phyloP scores from a whole-genome alignment of 2,888 invertebrate species.

The Julus scandinavius region DNA sequence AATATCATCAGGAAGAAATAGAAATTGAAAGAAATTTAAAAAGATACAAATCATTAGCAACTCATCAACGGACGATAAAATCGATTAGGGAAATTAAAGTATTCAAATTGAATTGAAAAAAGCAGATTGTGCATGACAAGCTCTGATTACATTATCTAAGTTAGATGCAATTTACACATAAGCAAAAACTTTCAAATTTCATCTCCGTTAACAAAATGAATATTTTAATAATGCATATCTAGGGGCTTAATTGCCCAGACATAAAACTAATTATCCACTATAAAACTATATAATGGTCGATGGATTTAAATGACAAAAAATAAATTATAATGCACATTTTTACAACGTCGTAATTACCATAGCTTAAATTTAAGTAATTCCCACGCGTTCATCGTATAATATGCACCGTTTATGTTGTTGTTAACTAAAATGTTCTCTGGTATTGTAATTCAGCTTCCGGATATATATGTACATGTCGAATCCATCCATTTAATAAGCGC shows the following conservation, averaged over 20 bases:
- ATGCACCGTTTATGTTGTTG: background rate
- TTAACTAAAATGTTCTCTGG: background rate
- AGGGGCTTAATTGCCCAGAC: background rate
- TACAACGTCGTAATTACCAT: background rate
- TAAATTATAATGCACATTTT: background rate
- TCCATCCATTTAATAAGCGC: background rate
- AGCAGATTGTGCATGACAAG: background rate
- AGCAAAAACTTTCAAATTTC: background rate
- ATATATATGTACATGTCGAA: background rate
- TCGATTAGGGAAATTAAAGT: background rate
- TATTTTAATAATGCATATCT: background rate
- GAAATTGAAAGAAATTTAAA: background rate
- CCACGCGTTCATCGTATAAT: background rate
- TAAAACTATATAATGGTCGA: background rate
- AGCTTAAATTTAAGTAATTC: background rate
- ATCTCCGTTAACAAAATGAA: background rate
- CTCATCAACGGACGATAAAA: background rate
- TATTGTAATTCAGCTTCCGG: background rate
- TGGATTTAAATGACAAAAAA: constrained; percentile 3
- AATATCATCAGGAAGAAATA: background rate
- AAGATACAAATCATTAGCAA: background rate
- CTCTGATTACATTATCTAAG: background rate
- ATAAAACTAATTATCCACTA: background rate
- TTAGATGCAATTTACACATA: background rate
- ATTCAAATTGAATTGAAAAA: background rate